Evolutionary conservation across 2,113 vertebrate genomes (phyloP).

Genomic region (Serranochromis macrocephalus): DNA sequence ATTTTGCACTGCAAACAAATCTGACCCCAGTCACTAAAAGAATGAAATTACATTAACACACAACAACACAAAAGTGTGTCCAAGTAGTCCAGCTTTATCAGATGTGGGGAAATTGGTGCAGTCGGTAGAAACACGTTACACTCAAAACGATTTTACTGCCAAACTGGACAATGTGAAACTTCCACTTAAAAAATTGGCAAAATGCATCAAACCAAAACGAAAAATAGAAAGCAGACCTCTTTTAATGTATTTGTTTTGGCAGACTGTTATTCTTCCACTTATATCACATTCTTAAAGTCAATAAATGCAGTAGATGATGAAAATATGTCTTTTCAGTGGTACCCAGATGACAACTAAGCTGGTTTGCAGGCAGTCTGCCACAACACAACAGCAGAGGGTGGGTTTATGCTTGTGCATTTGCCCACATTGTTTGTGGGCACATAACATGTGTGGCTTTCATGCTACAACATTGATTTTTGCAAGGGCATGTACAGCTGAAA

Average conservation of each 20-base stretch:
- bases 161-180: neutral
- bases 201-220: neutral
- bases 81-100: neutral
- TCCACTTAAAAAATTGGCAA: neutral
- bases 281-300: neutral
- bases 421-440: slow-evolving; percentile 16
- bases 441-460: slow-evolving; percentile 24
- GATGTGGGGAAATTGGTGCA: neutral
- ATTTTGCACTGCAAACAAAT: neutral
- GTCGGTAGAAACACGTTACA: neutral
- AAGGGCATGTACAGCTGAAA: neutral
- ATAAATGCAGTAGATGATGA: neutral
- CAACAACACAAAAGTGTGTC: neutral
- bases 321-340: slow-evolving; percentile 9
- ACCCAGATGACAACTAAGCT: slow-evolving; percentile 14
- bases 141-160: neutral
- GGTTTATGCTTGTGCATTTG: neutral
- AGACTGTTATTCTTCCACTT: slow-evolving; percentile 1
- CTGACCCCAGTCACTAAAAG: neutral
- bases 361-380: slow-evolving; percentile 15
- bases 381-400: neutral
- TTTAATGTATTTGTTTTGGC: neutral
- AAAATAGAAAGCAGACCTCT: neutral
- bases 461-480: slow-evolving; percentile 25
- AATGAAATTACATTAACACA: neutral